Base-by-base conservation (phyloP, 2,888 invertebrate species). In the Quadriops clusia region DNA sequence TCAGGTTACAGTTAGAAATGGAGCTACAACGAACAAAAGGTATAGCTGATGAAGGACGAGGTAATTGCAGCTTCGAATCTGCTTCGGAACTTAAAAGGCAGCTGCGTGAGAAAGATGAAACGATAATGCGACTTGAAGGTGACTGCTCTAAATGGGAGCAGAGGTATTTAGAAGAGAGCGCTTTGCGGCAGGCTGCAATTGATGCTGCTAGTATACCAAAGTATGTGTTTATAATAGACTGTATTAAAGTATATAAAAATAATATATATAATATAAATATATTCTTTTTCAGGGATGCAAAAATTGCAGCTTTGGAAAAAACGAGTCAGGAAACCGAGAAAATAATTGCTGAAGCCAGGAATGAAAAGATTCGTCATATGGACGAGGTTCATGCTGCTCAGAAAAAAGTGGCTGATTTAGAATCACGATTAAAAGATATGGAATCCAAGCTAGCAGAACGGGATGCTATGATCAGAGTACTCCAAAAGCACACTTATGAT, bases 131-230 rank as follows among this genome's bases (percentile, higher is more conserved):
- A 34, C 63, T 82, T 31, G 84, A 84, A 61, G 80, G 80, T 1
- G 84, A 84, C 53, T 79, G 81, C 47, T 74, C 80, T 43, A 82
- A 83, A 64, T 83, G 83, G 84, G 86, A 87, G 60, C 84, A 85
- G 60, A 68, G 82, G 27, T 85, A 80, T 60, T 64, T 85, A 28
- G 85, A 85, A 58, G 85, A 86, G 57, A 79, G 77, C 40, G 79
- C 83, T 22, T 60, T 81, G 39, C 58, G 84, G 12, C 84, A 84
- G 59, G 79, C 83, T 30, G 83, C 81, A 17, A 79, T 85, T 23
- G 83, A 84, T 54, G 80, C 84, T 33, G 83, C 83, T 28, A 76
- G 77, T 47, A 73, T 75, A 50, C 76, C 77, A 44, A 77, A 77
- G 76, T 76, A 54, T 6, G 5, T 12, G 10, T 26, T 26, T 26